phyloP scores from a whole-genome alignment of 1,140 invertebrate species.

The Trinorchestia longiramus region DNA sequence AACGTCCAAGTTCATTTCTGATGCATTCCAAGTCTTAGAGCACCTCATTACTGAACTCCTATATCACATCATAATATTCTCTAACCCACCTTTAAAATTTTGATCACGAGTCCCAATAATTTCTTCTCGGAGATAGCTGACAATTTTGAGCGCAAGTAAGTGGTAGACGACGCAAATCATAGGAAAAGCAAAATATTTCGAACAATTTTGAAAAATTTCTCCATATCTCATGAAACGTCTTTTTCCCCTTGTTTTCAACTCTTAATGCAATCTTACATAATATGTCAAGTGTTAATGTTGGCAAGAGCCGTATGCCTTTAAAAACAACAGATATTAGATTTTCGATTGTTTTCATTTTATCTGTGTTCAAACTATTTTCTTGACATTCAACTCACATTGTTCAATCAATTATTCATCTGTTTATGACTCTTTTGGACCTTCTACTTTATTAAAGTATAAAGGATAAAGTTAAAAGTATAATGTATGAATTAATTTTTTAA shows the following conservation, averaged over 20 bases:
- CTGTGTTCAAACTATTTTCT: background rate
- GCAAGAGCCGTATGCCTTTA: background rate
- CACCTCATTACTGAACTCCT: no score
- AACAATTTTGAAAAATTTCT: background rate
- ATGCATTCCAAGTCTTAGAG: no score
- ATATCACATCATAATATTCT: no score
- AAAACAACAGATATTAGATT: background rate
- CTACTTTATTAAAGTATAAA: no score
- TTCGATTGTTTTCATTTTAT: background rate
- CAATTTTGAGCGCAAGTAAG: background rate
- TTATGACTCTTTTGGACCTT: background rate
- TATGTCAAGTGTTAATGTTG: background rate
- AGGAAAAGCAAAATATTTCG: background rate
- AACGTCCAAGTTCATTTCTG: no score
- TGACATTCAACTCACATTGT: background rate
- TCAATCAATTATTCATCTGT: background rate
- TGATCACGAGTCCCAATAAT: background rate
- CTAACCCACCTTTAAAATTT: no score
- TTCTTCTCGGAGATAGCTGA: background rate
- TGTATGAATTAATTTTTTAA: no score
- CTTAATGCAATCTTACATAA: background rate
- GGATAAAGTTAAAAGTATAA: no score
- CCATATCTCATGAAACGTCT: background rate
- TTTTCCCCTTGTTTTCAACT: background rate
- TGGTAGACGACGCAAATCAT: no score